Evolutionary conservation across 2,113 vertebrate genomes (phyloP).

Genomic region (Planiliza haematocheilus): DNA sequence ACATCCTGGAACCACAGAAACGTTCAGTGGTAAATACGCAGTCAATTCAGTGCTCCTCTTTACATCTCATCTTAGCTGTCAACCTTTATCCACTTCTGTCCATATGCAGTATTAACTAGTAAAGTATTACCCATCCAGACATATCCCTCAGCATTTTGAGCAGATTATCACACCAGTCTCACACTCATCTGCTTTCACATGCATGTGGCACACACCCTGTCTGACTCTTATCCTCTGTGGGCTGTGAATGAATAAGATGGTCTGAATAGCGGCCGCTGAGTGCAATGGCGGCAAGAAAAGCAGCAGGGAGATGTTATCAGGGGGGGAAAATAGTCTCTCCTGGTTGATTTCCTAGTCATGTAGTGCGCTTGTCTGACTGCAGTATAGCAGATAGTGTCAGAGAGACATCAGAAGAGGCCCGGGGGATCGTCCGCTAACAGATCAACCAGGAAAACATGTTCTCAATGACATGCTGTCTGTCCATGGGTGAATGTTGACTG

Average conservation of each 20-base stretch:
- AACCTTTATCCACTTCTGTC: constrained; percentile 1
- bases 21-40: not conserved
- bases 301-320: constrained; percentile 59
- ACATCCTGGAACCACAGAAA: too few relatives aligned
- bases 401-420: constrained; percentile 55
- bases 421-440: constrained; percentile 43
- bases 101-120: constrained; percentile 16
- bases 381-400: constrained; percentile 67
- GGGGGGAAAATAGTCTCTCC: constrained; percentile 29
- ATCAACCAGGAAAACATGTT: constrained; percentile 50
- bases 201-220: constrained; percentile 48
- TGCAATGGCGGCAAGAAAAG: constrained; percentile 42
- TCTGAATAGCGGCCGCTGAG: constrained; percentile 56
- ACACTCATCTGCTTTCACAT: constrained; percentile 54
- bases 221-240: constrained; percentile 53
- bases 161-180: constrained; percentile 52
- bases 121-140: constrained; percentile 10
- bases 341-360: constrained; percentile 73
- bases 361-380: constrained; percentile 58
- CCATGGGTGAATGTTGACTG: constrained; percentile 8
- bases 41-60: not conserved
- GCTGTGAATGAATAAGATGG: constrained; percentile 49
- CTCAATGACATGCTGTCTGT: constrained; percentile 44
- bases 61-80: not conserved
- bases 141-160: constrained; percentile 26